A percentile compares a stretch with the other conserved stretches of the same genome.
phyloP scores from a whole-genome alignment of 2,797 vertebrate species.

The Crocodylus rhombifer region DNA sequence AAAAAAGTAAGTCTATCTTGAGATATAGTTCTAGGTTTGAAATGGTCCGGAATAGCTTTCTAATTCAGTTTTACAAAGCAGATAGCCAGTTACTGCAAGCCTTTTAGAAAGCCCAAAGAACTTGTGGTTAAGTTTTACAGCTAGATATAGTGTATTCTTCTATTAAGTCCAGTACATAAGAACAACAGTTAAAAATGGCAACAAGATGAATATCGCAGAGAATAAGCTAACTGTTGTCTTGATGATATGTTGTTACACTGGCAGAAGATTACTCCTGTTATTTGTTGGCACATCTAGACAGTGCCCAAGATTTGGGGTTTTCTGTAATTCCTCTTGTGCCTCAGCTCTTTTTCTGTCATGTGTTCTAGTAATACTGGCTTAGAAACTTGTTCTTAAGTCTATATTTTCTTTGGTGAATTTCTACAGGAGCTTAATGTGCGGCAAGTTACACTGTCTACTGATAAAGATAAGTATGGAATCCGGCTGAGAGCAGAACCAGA shows the following conservation, averaged over 20 bases:
- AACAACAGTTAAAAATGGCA: not conserved
- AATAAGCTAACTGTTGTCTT: not conserved
- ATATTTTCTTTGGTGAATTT: not conserved
- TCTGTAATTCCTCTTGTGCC: accelerated
- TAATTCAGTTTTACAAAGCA: not conserved
- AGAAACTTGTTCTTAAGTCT: not conserved
- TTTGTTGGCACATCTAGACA: accelerated
- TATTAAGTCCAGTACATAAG: not conserved
- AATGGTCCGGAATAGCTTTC: not conserved
- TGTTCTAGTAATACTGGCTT: not conserved
- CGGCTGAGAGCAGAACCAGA: constrained; percentile 93
- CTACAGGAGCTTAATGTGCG: constrained; percentile 94
- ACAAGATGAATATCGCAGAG: not conserved
- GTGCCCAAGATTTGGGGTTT: not conserved
- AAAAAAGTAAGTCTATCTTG: accelerated
- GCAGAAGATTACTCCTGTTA: accelerated
- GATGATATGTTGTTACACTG: not conserved
- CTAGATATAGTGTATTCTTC: not conserved
- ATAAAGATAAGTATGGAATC: constrained; percentile 94
- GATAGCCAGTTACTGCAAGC: accelerated
- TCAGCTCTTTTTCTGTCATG: not conserved
- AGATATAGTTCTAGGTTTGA: not conserved
- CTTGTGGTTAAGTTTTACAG: not conserved
- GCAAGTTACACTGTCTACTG: constrained; percentile 90
- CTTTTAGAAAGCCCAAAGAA: not conserved